These are phyloP conservation scores for Nannobrachium achirus DNA, from an alignment of 2,113 vertebrate genomes.

Conservation along the genomic window DNA sequence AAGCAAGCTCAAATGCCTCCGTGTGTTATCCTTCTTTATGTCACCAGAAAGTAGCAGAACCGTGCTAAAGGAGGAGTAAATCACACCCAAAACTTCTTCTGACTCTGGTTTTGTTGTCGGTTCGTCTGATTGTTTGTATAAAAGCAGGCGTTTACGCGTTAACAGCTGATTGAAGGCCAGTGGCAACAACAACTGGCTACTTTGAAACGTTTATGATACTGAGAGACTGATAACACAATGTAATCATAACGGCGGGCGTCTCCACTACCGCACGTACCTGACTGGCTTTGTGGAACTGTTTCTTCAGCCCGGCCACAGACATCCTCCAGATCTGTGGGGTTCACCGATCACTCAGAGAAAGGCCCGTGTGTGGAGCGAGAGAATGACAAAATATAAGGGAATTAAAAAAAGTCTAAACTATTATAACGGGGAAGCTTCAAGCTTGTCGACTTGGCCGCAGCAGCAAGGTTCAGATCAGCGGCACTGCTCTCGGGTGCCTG, in stretches of 20 bases:
- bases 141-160: too few relatives aligned
- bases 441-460: too few relatives aligned
- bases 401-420: background rate
- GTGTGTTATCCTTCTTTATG: too few relatives aligned
- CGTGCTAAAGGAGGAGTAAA: too few relatives aligned
- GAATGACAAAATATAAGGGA: background rate
- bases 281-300: constrained; percentile 93
- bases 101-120: too few relatives aligned
- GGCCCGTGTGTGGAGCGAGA: too few relatives aligned
- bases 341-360: constrained; percentile 4
- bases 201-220: background rate
- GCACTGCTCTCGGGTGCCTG: too few relatives aligned
- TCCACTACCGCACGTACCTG: constrained; percentile 90
- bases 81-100: too few relatives aligned
- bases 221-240: background rate
- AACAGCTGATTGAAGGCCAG: background rate
- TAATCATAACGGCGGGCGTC: constrained; percentile 24
- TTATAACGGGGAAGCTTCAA: background rate
- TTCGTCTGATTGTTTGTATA: too few relatives aligned
- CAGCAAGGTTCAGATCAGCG: too few relatives aligned
- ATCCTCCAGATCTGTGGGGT: constrained; percentile 62
- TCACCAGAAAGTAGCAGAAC: too few relatives aligned
- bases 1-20: too few relatives aligned
- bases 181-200: background rate
- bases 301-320: constrained; percentile 90